Percentiles rank a stretch among this genome's conserved stretches.
These are phyloP conservation scores for Caenorhabditis japonica DNA, from an alignment of 2,888 invertebrate species.

Conservation along the genomic window DNA sequence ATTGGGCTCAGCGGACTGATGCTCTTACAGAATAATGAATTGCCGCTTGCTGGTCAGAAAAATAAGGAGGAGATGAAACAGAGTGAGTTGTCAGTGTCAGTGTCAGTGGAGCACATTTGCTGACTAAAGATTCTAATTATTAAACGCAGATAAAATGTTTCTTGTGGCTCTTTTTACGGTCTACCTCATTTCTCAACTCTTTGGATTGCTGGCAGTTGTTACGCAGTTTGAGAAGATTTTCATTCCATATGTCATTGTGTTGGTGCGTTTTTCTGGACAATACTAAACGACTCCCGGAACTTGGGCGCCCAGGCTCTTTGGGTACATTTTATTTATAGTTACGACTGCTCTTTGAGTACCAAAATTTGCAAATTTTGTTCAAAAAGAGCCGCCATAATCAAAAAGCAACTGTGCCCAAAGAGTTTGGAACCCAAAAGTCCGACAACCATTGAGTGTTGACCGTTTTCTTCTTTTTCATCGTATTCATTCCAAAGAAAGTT, in stretches of 20 bases:
- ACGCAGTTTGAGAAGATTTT: constrained; percentile 16
- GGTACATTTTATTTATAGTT: too few relatives aligned
- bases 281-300: too few relatives aligned
- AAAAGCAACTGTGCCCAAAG: too few relatives aligned
- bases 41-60: too few relatives aligned
- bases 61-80: background rate
- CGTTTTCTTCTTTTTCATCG: too few relatives aligned
- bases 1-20: constrained; percentile 35
- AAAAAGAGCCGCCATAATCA: too few relatives aligned
- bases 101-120: background rate
- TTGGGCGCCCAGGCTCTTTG: too few relatives aligned
- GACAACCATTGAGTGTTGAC: background rate
- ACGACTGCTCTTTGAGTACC: too few relatives aligned
- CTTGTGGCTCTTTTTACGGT: background rate
- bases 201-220: constrained; percentile 30
- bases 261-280: too few relatives aligned
- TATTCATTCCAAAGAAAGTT: background rate
- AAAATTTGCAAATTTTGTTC: too few relatives aligned
- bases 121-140: background rate
- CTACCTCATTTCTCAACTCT: constrained; percentile 32
- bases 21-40: constrained; percentile 23
- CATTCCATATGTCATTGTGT: constrained; percentile 32
- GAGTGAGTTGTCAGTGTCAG: background rate
- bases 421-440: background rate
- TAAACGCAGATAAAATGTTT: background rate